Evolutionary conservation across 2,113 vertebrate genomes (phyloP).

Genomic region (Orthonyx spaldingii): DNA sequence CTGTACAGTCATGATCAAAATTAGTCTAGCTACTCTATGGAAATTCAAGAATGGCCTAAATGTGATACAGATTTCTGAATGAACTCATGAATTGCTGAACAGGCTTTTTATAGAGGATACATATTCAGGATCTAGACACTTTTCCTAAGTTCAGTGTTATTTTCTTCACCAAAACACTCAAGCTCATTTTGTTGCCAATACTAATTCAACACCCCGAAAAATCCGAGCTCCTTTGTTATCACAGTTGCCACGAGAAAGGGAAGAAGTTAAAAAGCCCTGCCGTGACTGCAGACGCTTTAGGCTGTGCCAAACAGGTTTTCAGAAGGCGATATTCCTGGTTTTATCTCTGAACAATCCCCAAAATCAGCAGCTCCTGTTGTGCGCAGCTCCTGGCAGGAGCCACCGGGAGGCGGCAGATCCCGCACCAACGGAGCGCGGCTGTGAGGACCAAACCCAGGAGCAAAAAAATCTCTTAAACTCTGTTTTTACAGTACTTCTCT

Average conservation of each 20-base stretch:
- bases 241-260: not conserved
- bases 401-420: not conserved
- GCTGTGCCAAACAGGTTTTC: not conserved
- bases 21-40: not conserved
- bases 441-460: accelerated
- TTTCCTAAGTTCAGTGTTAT: not conserved
- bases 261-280: not conserved
- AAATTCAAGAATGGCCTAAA: not conserved
- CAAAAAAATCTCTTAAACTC: not conserved
- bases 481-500: not conserved
- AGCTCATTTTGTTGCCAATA: not conserved
- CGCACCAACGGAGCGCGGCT: not conserved
- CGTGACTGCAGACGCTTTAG: not conserved
- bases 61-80: not conserved
- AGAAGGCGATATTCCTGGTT: accelerated
- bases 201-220: not conserved
- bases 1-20: not conserved
- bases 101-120: not conserved
- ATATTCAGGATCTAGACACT: not conserved
- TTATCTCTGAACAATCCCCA: accelerated
- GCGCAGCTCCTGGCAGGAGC: not conserved
- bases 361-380: accelerated
- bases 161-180: not conserved
- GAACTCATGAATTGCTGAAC: not conserved
- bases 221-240: not conserved